Base-by-base conservation (phyloP, 1,140 invertebrate species). In the Leptopilina clavipes region DNA sequence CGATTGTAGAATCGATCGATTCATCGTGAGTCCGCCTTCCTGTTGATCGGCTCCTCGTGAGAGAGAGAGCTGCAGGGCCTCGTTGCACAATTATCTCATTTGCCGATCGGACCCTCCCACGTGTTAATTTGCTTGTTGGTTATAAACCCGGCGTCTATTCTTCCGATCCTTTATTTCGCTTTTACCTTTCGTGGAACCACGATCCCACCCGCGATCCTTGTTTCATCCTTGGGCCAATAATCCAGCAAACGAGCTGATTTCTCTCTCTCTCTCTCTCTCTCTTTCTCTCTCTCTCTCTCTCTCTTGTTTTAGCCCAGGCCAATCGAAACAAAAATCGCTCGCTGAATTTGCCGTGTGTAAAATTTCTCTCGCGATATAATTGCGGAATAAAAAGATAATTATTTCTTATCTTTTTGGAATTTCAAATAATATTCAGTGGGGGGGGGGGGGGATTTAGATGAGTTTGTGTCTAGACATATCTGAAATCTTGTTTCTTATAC, bases 51-150 rank as follows among this genome's bases (percentile, higher is more conserved):
- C 75, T 79, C 74, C 77, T 40, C 37, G 37, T 40, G 73, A 76
- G 78, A 78, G 43, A 73, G 71, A 73, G 65, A 71, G 71, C 54
- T 19, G 70, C 48, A 14, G 73, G 74, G 71, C 65, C 71, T 76
- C 73, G 72, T 74, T 18, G 59, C 25, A 73, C 45, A 54, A 75
- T 81, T 81, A 90, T 90, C 89, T 85, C 79, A 84, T 82, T 88
- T 83, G 80, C 80, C 83, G 85, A 88, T 88, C 87, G 80, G 83
- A 84, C 84, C 86, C 86, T 87, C 87, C 86, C 85, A 87, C 88
- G 89, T 90, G 89, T 90, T 90, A 90, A 90, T 90, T 90, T 90
- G 89, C 89, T 90, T 90, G 88, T 90, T 90, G 89, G 89, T 90
- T 89, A 87, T 40, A 40, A 31, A 87, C 83, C 84, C 86, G 80